Evolutionary conservation across 2,888 invertebrate species (phyloP), one percentile per base, ranked within the genome.

Genomic region (Hirtodrosophila cameraria): DNA sequence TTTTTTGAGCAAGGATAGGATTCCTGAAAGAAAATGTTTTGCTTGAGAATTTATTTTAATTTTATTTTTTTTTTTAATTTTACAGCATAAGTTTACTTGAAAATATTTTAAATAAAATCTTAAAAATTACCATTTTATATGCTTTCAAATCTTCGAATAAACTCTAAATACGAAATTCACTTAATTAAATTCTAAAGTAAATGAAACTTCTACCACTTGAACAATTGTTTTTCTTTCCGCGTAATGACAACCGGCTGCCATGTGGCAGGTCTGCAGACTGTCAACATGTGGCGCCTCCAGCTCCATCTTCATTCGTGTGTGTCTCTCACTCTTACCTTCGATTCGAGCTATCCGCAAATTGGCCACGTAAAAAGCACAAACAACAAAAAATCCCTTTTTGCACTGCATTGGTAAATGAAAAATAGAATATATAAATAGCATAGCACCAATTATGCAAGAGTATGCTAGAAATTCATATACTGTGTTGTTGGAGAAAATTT

Each of bases 261-360:
- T 52, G 48, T 57, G 71, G 67, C 66, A 35, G 39, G 23, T 43
- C 38, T 65, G 50, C 38, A 3, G 33, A 31, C 62, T 62, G 63
- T 57, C 71, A 70, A 63, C 68, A 68, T 63, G 64, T 68, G 67
- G 55, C 61, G 23, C 49, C 54, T 48, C 23, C 43, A 33, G 20
- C 15, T 35, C 25, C 8, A n/a, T 30, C 53, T 38, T 7, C 20
- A 36, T 9, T 27, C 38, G 33, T 18, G 38, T 20, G 25, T 49
- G 5, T 28, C 25, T 25, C 31, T 46, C 13, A 25, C 43, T 35
- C 28, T 33, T 33, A 12, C 15, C 33, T 6, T 3, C 12, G 2
- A 18, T 2, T 25, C 25, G n/a, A 28, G 27, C 9, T 46, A 6
- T 35, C 62, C 62, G 15, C 62, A 83, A 83, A 80, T 77, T 83